phyloP scores from a whole-genome alignment of 2,113 vertebrate species.

The Urocolius indicus region DNA sequence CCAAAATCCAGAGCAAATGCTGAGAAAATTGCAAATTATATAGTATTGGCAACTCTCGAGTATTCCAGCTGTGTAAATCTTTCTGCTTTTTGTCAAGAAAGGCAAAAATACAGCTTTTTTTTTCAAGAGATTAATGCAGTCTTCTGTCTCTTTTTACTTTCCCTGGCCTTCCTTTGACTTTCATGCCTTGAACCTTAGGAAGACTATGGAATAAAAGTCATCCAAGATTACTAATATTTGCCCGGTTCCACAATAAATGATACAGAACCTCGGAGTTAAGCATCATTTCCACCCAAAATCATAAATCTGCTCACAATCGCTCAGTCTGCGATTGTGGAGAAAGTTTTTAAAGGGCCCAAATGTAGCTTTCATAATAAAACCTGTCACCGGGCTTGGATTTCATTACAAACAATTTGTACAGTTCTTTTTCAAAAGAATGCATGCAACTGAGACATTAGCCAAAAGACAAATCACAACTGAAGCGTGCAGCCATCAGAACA shows the following conservation, averaged over 20 bases:
- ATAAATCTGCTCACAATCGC: conserved; percentile 33
- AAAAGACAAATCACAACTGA: not conserved
- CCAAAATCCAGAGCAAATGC: not conserved
- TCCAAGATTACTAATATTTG: not conserved
- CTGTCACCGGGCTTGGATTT: conserved; percentile 34
- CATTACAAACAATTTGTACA: not conserved
- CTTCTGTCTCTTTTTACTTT: not conserved
- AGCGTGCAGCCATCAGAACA: not conserved
- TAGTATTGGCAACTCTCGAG: not conserved
- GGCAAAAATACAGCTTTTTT: not conserved
- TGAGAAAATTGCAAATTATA: not conserved
- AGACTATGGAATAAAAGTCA: not conserved
- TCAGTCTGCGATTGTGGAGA: not conserved
- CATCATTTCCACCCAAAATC: conserved; percentile 12
- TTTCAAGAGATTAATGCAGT: not conserved
- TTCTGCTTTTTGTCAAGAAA: not conserved
- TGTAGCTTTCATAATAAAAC: conserved; percentile 10
- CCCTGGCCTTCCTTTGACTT: not conserved
- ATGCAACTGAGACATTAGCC: not conserved
- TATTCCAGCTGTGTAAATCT: not conserved
- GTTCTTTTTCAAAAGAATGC: not conserved
- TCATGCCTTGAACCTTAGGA: not conserved
- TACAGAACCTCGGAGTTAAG: not conserved
- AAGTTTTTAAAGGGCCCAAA: conserved; percentile 25
- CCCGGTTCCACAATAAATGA: conserved; percentile 33